A percentile compares a stretch with the other conserved stretches of the same genome.
These are phyloP conservation scores for Euphonia xanthogaster DNA, from an alignment of 2,797 vertebrate genomes.

Conservation along the genomic window DNA sequence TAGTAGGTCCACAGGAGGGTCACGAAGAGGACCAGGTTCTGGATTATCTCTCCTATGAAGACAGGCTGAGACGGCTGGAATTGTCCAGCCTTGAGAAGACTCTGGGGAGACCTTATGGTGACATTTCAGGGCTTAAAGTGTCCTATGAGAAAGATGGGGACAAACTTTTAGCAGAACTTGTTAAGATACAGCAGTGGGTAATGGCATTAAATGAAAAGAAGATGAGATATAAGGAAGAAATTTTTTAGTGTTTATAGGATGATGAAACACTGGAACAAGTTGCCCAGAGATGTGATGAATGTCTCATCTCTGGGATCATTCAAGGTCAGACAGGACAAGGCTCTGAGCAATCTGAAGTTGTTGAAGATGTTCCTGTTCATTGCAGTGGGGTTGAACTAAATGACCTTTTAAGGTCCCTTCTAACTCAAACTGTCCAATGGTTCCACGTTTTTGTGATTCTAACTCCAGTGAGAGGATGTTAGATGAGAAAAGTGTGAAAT, in stretches of 20 bases:
- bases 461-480: not conserved
- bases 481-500: not conserved
- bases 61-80: not conserved
- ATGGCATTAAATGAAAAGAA: not conserved
- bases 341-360: not conserved
- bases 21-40: not conserved
- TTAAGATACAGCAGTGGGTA: rapidly evolving
- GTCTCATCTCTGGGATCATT: not conserved
- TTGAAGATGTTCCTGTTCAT: not conserved
- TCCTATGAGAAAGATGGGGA: not conserved
- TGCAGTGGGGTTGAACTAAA: not conserved
- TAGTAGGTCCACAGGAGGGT: not conserved
- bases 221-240: not conserved
- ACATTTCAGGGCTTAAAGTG: not conserved
- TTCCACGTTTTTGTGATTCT: not conserved
- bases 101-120: not conserved
- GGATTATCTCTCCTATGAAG: not conserved
- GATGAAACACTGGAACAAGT: not conserved
- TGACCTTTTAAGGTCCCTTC: not conserved
- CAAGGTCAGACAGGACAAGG: not conserved
- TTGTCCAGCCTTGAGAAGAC: not conserved
- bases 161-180: not conserved
- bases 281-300: not conserved
- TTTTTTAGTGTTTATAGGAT: not conserved
- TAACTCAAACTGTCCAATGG: not conserved